Conservation (phyloP, 2,113 vertebrate species). For the Aix galericulata region DNA sequence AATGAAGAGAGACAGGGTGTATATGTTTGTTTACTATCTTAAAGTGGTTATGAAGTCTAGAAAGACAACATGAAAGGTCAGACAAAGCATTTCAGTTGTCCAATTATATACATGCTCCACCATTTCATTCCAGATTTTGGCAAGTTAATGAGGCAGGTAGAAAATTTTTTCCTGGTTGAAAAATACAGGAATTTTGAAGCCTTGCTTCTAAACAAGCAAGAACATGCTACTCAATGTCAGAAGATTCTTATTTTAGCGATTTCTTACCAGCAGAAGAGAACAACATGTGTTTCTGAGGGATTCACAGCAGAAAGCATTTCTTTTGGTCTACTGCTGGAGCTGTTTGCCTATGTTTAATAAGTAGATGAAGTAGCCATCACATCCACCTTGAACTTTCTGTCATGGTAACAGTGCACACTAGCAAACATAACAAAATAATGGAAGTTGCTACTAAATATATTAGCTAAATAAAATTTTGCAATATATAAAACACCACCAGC, state of each 20-base stretch:
- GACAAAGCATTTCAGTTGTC: accelerated
- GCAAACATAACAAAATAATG: not conserved
- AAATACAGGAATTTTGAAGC: not conserved
- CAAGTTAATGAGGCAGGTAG: not conserved
- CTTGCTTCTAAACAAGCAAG: not conserved
- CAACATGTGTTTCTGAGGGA: not conserved
- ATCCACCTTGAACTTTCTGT: not conserved
- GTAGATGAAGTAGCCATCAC: not conserved
- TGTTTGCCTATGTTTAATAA: accelerated
- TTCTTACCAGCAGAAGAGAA: not conserved
- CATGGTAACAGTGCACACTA: not conserved
- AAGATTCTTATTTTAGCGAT: not conserved
- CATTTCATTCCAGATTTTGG: not conserved
- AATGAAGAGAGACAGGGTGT: accelerated
- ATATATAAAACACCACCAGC: not conserved
- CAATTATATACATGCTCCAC: accelerated
- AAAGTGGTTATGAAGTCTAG: not conserved
- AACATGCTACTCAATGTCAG: not conserved
- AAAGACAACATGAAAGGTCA: not conserved
- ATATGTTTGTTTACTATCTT: not conserved
- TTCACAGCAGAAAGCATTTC: accelerated
- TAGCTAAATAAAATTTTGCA: not conserved
- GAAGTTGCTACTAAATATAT: not conserved
- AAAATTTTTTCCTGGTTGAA: not conserved
- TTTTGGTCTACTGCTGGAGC: not conserved